phyloP scores from a whole-genome alignment of 2,113 vertebrate species.

The Atherinomorus stipes region DNA sequence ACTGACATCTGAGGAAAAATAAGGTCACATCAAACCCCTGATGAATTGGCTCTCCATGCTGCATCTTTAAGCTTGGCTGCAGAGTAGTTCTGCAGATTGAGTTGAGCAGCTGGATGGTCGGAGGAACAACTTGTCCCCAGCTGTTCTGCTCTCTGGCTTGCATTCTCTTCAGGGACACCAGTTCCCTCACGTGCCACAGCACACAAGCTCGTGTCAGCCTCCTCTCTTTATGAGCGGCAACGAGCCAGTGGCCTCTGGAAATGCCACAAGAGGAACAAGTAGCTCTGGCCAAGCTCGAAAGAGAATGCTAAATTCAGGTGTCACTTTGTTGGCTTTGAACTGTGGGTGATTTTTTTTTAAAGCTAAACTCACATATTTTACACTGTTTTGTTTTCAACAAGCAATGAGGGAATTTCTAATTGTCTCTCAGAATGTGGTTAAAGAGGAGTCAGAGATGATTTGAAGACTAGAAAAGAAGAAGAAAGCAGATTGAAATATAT shows the following conservation, averaged over 20 bases:
- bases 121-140: slow-evolving; percentile 40
- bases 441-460: too few species aligned
- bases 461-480: too few species aligned
- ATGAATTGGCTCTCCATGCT: slow-evolving; percentile 36
- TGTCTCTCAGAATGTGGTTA: too few species aligned
- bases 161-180: slow-evolving; percentile 33
- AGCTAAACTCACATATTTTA: not conserved
- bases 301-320: not conserved
- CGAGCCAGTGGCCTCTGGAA: slow-evolving; percentile 11
- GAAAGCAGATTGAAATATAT: too few species aligned
- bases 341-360: not conserved
- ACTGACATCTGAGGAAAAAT: slow-evolving; percentile 40
- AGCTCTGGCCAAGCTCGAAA: not conserved
- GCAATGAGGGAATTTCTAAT: too few species aligned
- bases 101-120: slow-evolving; percentile 48
- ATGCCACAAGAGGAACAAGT: slow-evolving; percentile 1
- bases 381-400: not conserved
- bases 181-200: slow-evolving; percentile 30
- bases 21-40: slow-evolving; percentile 52
- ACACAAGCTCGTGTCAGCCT: slow-evolving; percentile 28
- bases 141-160: slow-evolving; percentile 40
- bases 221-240: slow-evolving; percentile 14
- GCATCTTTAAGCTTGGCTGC: slow-evolving; percentile 60
- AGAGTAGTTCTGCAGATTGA: slow-evolving; percentile 49
- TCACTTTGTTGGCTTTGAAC: not conserved